Percentiles rank a stretch among this genome's conserved stretches.
phyloP scores from a whole-genome alignment of 2,113 vertebrate species.

The Columba livia region DNA sequence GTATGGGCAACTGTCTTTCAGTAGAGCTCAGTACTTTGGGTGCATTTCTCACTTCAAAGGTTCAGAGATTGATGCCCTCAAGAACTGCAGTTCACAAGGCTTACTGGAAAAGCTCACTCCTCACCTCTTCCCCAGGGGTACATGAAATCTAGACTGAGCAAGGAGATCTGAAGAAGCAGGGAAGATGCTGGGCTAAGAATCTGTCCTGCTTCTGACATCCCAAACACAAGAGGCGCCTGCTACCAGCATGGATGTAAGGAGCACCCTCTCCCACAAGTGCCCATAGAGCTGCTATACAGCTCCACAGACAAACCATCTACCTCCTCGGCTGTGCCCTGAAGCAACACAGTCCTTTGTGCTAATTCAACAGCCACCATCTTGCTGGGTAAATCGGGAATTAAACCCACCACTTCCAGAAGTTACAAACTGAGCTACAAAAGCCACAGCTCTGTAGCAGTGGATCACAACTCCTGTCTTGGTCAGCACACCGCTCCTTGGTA shows the following conservation, averaged over 20 bases:
- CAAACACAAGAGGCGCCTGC: background rate
- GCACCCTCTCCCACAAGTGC: rapidly evolving
- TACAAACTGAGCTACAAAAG: background rate
- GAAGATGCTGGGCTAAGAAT: background rate
- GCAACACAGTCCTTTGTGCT: background rate
- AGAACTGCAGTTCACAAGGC: background rate
- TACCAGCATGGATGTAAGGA: background rate
- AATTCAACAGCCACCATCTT: background rate
- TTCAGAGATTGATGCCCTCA: background rate
- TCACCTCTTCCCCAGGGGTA: background rate
- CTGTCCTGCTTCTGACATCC: background rate
- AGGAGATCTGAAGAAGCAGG: background rate
- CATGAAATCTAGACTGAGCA: background rate
- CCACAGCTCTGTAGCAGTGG: background rate
- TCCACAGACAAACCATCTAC: background rate
- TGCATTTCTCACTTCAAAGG: background rate
- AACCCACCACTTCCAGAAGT: background rate
- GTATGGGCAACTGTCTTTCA: rapidly evolving
- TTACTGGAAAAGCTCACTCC: background rate
- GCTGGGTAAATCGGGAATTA: background rate
- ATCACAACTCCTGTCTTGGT: background rate
- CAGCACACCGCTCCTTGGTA: background rate
- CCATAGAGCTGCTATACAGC: background rate
- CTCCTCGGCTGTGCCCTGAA: rapidly evolving
- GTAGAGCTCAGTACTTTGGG: background rate